phyloP scores from a whole-genome alignment of 2,113 vertebrate genomes.

The Acrocephalus kingi region DNA sequence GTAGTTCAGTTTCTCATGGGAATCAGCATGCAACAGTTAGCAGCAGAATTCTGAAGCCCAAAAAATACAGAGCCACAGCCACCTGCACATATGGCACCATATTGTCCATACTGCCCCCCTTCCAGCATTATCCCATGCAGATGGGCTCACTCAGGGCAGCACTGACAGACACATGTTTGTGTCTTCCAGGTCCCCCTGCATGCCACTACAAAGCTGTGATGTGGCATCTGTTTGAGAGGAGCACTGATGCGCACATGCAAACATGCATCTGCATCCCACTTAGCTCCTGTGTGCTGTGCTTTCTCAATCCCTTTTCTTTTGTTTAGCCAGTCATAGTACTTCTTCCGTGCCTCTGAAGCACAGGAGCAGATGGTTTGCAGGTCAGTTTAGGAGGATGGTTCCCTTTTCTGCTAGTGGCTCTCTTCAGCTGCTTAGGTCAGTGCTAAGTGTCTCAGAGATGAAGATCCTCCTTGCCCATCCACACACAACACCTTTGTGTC shows the following conservation, averaged over 20 bases:
- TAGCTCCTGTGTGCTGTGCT: background rate
- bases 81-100: background rate
- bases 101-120: background rate
- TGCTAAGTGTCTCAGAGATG: background rate
- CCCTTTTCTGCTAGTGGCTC: background rate
- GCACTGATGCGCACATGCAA: accelerated
- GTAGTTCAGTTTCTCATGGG: too few relatives aligned
- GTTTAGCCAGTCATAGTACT: background rate
- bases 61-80: background rate
- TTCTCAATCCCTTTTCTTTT: background rate
- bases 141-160: background rate
- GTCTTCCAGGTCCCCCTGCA: background rate
- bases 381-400: background rate
- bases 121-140: background rate
- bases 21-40: too few relatives aligned
- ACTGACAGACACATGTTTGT: background rate
- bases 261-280: background rate
- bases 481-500: background rate
- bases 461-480: background rate
- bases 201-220: background rate
- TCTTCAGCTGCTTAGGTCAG: background rate
- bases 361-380: background rate
- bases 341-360: background rate
- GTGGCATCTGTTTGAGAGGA: background rate
- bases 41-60: too few relatives aligned